Base-by-base conservation (phyloP, 2,888 invertebrate species). In the Dugesia japonica region DNA sequence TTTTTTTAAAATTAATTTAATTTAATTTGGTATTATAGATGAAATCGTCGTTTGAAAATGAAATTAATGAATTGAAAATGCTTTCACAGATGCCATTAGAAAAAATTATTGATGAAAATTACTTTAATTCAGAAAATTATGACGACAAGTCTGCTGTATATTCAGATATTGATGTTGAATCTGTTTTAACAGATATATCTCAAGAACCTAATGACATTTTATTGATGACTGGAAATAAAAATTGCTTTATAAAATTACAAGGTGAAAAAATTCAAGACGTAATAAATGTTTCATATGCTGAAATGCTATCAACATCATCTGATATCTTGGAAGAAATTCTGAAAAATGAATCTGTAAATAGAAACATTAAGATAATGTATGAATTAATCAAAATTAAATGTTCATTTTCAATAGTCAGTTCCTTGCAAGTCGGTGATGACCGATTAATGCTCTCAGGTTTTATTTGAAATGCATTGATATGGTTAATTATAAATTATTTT, bases 71-170 rank as follows among this genome's bases (percentile, higher is more conserved):
- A 56, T 56, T 56, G 56, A 56, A 56, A 56, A 56, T 56, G 9
- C 56, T 56, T 56, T 56, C 56, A 7, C 56, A 56, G 23, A 13
- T 56, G n/a, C 56, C 56, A 13, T 56, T 56, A 23, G 56, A 56
- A 56, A 56, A 56, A n/a, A 56, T 56, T 20, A 56, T 56, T 56
- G 56, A 56, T 56, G 56, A 56, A 56, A 56, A 56, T 56, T 56
- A 56, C 17, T 56, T 56, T 56, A 56, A 56, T 23, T 9, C 20
- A n/a, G 56, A 56, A 9, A 4, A 4, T 13, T 20, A 20, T 20
- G 56, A 56, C 1, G 7, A 9, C 1, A 56, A 23, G n/a, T 56
- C 56, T n/a, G 56, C 13, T 38, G 17, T 13, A 13, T 13, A 4
- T 56, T 56, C 56, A 20, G 56, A 56, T 4, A 23, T 56, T n/a